Evolutionary conservation across 2,797 vertebrate genomes (phyloP).

Genomic region (Phoeniculus purpureus): DNA sequence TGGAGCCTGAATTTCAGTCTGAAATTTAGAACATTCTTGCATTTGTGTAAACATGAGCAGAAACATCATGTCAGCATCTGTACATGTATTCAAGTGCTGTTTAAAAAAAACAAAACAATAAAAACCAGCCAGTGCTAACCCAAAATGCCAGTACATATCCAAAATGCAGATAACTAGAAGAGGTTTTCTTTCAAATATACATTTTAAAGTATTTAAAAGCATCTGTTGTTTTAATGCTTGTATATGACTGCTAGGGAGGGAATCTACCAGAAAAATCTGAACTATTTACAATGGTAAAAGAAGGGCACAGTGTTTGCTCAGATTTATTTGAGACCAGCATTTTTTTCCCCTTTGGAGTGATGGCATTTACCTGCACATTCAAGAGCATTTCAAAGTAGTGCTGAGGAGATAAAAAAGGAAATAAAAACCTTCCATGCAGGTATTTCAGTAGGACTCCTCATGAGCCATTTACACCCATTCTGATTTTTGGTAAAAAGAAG

Average conservation of each 20-base stretch:
- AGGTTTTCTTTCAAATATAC: conserved; percentile 18
- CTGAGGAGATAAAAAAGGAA: background rate
- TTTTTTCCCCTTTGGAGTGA: conserved; percentile 5
- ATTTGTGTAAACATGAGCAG: conserved; percentile 70
- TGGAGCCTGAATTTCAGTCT: conserved; percentile 36
- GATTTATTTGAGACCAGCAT: background rate
- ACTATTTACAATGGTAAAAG: conserved; percentile 19
- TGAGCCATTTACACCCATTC: background rate
- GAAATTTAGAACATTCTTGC: conserved; percentile 60
- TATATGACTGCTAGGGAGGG: background rate
- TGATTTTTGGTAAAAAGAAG: background rate
- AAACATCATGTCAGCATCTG: conserved; percentile 58
- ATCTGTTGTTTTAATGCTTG: background rate
- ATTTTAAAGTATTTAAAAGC: conserved; percentile 48
- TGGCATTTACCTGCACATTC: background rate
- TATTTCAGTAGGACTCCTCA: background rate
- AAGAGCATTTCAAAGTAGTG: background rate
- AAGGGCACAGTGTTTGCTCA: conserved; percentile 59
- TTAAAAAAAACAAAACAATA: conserved; percentile 23
- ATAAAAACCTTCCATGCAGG: background rate
- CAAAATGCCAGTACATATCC: conserved; percentile 54
- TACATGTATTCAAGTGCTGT: conserved; percentile 74
- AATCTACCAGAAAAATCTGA: background rate
- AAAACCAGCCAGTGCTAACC: conserved; percentile 64
- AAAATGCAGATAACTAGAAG: conserved; percentile 67